These are phyloP conservation scores for Mesembrinibis cayennensis DNA, from an alignment of 2,113 vertebrate species.

Conservation along the genomic window DNA sequence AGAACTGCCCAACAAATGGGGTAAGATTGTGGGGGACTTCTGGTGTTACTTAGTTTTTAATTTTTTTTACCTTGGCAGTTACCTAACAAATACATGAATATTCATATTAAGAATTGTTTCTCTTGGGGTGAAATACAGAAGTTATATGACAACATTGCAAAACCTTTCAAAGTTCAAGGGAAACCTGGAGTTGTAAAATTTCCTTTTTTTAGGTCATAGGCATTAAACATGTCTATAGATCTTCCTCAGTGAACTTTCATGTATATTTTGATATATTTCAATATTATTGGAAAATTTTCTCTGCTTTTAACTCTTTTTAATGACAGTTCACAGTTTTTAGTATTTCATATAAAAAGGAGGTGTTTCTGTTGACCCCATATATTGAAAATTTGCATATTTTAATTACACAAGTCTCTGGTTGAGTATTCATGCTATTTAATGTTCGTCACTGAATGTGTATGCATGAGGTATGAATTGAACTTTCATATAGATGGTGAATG, in stretches of 20 bases:
- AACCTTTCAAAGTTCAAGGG: not conserved
- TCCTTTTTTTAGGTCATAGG: not conserved
- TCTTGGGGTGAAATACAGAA: not conserved
- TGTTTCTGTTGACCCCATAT: not conserved
- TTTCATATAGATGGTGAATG: rapidly evolving
- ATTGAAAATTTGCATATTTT: not conserved
- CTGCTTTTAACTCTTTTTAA: not conserved
- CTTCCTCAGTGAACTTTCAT: not conserved
- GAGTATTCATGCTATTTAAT: not conserved
- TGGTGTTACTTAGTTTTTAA: not conserved
- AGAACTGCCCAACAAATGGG: slow-evolving; percentile 91
- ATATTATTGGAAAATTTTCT: not conserved
- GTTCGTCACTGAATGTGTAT: not conserved
- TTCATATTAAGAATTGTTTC: not conserved
- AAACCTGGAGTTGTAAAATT: not conserved
- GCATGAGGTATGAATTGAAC: not conserved
- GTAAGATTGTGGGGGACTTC: slow-evolving; percentile 71
- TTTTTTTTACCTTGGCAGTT: not conserved
- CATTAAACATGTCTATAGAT: not conserved
- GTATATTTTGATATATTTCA: not conserved
- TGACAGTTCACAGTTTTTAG: not conserved
- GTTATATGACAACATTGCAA: not conserved
- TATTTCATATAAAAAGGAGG: not conserved
- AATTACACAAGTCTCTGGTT: not conserved
- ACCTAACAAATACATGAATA: not conserved